Evolutionary conservation across 2,113 vertebrate genomes (phyloP), one percentile per base, ranked within the genome.

Genomic region (Sinocyclocheilus anophthalmus): DNA sequence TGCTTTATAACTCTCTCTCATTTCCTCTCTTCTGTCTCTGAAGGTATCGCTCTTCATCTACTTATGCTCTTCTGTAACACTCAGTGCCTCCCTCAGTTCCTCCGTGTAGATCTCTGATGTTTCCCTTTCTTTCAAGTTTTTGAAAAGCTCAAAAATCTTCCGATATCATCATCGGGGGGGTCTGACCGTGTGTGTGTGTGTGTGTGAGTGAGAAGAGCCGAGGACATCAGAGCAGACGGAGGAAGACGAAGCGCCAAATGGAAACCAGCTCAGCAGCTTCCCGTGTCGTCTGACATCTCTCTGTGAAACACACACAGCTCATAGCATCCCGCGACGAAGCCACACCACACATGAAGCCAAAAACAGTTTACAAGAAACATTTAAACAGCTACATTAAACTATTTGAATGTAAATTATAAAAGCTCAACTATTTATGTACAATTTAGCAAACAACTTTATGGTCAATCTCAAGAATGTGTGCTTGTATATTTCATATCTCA

Each of bases 171-270:
- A 33, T 33, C n/a, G 24, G 50, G 26, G 4, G 1, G 37, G 42
- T 53, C 11, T 87, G 63, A 0, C 24, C 11, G n/a, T 63, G 14
- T 20, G n/a, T 57, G 73, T 84, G 61, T 76, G 69, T 85, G n/a
- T 81, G 11, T 78, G 76, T 90, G n/a, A 99, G 98, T 99, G 55
- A 95, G 97, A 98, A 96, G 88, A 99, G 91, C 97, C 98, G 0
- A n/a, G n/a, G 99, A 98, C 92, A 94, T 97, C 69, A 95, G 97
- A 0, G 76, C 93, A 0, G 97, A 98, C 65, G 95, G 92, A 48
- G 89, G 91, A 24, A 95, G 97, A 5, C 93, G 94, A 89, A 98
- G 97, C 33, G 93, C 91, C 90, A 97, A 95, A 90, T 95, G 96
- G 88, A 95, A 96, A 76, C 88, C 93, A 0, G 95, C 92, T 37